Conservation (phyloP, 2,888 invertebrate species). For the Muschampia plurimacula region DNA sequence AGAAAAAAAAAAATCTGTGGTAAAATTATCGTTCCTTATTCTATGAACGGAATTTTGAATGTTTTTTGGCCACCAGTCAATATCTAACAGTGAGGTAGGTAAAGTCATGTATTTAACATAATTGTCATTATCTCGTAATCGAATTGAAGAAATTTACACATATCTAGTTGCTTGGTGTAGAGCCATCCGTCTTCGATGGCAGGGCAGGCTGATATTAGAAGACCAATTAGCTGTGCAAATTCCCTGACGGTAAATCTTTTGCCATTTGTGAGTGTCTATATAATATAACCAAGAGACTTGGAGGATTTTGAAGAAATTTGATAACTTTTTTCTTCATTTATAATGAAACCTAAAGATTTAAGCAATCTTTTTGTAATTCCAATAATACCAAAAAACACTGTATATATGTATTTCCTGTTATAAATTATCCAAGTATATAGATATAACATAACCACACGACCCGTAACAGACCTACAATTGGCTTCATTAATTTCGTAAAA, state of each 20-base stretch:
- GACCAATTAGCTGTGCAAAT: background rate
- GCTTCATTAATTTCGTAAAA: background rate
- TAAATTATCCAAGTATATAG: background rate
- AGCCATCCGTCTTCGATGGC: background rate
- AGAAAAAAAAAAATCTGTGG: background rate
- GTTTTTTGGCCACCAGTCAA: background rate
- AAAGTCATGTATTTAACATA: too few relatives aligned
- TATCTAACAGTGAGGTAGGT: background rate
- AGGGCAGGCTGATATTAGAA: background rate
- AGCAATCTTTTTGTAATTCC: background rate
- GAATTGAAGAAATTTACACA: background rate
- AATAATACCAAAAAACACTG: background rate
- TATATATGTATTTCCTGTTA: background rate
- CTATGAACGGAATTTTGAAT: background rate
- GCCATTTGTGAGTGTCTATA: background rate
- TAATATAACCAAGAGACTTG: background rate
- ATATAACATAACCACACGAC: background rate
- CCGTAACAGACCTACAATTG: background rate
- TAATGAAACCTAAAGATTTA: background rate
- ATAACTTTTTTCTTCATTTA: background rate
- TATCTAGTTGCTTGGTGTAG: background rate
- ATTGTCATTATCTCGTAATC: too few relatives aligned
- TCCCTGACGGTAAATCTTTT: constrained; percentile 1
- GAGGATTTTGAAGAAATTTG: background rate
- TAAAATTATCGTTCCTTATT: background rate